phyloP scores from a whole-genome alignment of 2,797 vertebrate genomes.

The Oreortyx pictus region DNA sequence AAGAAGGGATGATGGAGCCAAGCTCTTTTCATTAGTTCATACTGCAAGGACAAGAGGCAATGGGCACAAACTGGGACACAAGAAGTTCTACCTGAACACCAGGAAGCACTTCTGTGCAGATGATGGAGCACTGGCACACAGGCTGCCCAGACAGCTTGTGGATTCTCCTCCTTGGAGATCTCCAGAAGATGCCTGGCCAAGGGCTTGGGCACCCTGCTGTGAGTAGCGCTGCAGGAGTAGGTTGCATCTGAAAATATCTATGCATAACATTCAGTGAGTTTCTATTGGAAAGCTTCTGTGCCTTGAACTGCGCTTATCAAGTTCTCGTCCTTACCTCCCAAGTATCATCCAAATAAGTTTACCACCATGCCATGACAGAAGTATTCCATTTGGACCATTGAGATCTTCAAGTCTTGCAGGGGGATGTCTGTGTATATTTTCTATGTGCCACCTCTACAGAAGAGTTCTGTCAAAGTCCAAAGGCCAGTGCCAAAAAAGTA shows the following conservation, averaged over 20 bases:
- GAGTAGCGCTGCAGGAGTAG: background rate
- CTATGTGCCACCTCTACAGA: background rate
- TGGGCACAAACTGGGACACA: too few relatives aligned
- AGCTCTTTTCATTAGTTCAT: too few relatives aligned
- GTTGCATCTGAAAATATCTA: background rate
- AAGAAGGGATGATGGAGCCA: background rate
- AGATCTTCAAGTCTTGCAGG: background rate
- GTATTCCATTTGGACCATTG: background rate
- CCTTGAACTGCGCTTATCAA: background rate
- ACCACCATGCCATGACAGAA: background rate
- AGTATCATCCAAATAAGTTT: background rate
- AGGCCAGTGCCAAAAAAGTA: background rate
- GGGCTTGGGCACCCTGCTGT: background rate
- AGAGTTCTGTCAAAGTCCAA: background rate
- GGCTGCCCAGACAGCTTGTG: background rate
- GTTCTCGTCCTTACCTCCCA: background rate
- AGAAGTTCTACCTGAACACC: too few relatives aligned
- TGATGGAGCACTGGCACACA: background rate
- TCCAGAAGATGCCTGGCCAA: background rate
- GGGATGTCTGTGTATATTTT: background rate
- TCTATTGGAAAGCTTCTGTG: background rate
- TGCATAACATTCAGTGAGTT: rapidly evolving
- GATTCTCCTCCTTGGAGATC: background rate
- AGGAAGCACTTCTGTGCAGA: too few relatives aligned
- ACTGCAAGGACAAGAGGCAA: too few relatives aligned